Percentiles rank a stretch among this genome's conserved stretches.
These are phyloP conservation scores for Drepanosiphum platanoidis DNA, from an alignment of 2,888 invertebrate species.

Conservation along the genomic window DNA sequence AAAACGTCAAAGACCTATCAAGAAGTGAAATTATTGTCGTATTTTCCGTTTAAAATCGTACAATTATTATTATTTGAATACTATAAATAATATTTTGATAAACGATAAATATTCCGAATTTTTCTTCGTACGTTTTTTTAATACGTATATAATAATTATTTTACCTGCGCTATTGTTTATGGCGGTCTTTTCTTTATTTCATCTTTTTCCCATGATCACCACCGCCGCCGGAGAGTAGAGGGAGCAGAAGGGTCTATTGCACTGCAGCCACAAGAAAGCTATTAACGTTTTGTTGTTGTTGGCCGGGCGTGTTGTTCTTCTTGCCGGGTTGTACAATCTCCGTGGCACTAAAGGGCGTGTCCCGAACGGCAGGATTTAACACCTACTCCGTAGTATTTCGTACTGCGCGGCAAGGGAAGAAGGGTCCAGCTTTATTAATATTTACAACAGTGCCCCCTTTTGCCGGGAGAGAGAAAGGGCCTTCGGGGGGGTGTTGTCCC, in stretches of 20 bases:
- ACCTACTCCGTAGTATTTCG: slow-evolving; percentile 39
- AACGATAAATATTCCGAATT: background rate
- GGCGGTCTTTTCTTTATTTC: slow-evolving; percentile 30
- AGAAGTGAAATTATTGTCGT: no score
- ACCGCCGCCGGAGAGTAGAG: background rate
- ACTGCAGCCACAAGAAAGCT: slow-evolving; percentile 48
- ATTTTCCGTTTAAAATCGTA: no score
- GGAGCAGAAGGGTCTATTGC: slow-evolving; percentile 3
- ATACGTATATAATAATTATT: background rate
- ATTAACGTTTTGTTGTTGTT: slow-evolving; percentile 59
- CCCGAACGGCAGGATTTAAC: slow-evolving; percentile 49
- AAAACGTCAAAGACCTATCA: no score
- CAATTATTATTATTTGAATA: no score
- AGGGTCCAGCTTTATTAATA: slow-evolving; percentile 61
- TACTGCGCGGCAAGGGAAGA: background rate
- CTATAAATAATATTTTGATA: no score
- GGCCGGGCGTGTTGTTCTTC: slow-evolving; percentile 48
- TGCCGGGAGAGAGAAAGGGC: slow-evolving; percentile 21
- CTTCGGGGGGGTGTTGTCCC: slow-evolving; percentile 32
- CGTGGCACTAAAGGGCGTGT: slow-evolving; percentile 54
- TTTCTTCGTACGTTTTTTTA: background rate
- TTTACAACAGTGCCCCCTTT: slow-evolving; percentile 56
- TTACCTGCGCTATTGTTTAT: slow-evolving; percentile 30
- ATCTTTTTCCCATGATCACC: background rate
- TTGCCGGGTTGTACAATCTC: slow-evolving; percentile 39